Base-by-base conservation (phyloP, 2,888 invertebrate genomes). In the Dioctria rufipes region DNA sequence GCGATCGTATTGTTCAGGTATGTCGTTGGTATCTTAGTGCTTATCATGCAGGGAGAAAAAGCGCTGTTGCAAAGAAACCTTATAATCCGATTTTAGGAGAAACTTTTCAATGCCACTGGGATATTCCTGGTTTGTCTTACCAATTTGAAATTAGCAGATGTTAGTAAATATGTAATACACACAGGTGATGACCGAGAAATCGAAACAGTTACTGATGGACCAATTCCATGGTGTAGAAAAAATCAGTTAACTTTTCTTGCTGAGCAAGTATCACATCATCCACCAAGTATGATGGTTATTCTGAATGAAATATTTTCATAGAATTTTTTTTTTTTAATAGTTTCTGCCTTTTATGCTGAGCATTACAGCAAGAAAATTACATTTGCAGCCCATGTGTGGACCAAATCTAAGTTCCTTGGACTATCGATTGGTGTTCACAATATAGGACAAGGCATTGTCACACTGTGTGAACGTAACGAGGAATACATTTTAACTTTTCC, bases 241-340 rank as follows among this genome's bases (percentile, higher is more conserved):
- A 93, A 96, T 90, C 96, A 98, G 88, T 91, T 99, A 8, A 93
- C 95, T 5, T 99, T 99, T 90, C 93, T 99, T 71, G 97, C 99
- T 3, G 99, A 99, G 88, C 99, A 99, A 90, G 98, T 99, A 9
- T 99, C 98, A 6, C 99, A 99, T 91, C 99, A 99, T 91, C 99
- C 99, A 65, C 99, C 99, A 84, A 96, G 96, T 95, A 90, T 89
- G 89, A 66, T 73, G 43, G 51, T 25, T 49, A 77, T 51, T 73
- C 78, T 37, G 8, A 13, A 81, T 46, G 25, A 46, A 25, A 6
- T 51, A 73, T 39, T 13, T 43, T 13, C 25, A 46, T 6, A 39
- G 40, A 40, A 42, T 42, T 1, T 69, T 11, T 69, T 51, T 67
- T 80, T 46, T 58, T 71, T 89, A 89, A 83, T 88, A 95, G 96